Evolutionary conservation across 2,797 vertebrate genomes (phyloP).

Genomic region (Pelochelys cantorii): DNA sequence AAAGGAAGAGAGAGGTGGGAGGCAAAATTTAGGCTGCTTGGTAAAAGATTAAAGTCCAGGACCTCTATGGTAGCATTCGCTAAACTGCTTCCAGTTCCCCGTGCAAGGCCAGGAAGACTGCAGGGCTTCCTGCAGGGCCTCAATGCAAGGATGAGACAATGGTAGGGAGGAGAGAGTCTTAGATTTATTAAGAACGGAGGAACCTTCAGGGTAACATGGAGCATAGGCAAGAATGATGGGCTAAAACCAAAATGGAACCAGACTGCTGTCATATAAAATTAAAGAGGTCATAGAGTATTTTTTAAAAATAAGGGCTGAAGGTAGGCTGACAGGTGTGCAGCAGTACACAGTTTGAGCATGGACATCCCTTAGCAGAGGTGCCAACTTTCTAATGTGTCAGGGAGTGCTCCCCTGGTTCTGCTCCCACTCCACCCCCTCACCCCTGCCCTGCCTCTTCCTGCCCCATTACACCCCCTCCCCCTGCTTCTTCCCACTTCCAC

Average conservation of each 20-base stretch:
- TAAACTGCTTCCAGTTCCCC: not conserved
- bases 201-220: not conserved
- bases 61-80: not conserved
- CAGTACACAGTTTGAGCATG: not conserved
- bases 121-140: no score
- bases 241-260: not conserved
- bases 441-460: no score
- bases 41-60: not conserved
- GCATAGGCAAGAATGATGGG: not conserved
- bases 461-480: no score
- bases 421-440: no score
- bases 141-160: not conserved
- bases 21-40: not conserved
- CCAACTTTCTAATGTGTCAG: no score
- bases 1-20: not conserved
- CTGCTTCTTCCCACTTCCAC: no score
- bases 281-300: not conserved
- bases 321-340: not conserved
- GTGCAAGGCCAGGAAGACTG: not conserved
- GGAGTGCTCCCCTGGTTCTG: no score
- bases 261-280: not conserved
- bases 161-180: not conserved
- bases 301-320: not conserved
- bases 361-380: not conserved
- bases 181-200: not conserved